phyloP scores from a whole-genome alignment of 2,797 vertebrate genomes.

The Rhabdophis nuchalis region DNA sequence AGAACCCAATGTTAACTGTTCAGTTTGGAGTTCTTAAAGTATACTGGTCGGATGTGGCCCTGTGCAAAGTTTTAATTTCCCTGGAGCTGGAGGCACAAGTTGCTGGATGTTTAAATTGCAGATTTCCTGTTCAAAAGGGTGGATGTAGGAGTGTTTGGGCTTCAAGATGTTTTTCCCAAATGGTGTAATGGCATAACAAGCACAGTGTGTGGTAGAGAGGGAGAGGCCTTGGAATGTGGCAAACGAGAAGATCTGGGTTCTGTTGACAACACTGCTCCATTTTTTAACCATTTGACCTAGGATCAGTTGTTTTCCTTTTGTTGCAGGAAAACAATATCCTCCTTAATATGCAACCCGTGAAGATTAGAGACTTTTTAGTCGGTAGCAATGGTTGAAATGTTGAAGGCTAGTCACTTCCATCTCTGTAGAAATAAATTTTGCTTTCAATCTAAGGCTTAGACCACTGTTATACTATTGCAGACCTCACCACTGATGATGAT shows the following conservation, averaged over 20 bases:
- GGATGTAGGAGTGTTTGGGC: not conserved
- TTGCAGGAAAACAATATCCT: not conserved
- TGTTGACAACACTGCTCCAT: conserved; percentile 5
- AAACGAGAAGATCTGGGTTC: conserved; percentile 1
- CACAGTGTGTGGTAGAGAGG: not conserved
- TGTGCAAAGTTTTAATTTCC: not conserved
- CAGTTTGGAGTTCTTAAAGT: not conserved
- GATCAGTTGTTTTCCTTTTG: not conserved
- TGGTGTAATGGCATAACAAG: not conserved
- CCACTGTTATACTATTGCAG: not conserved
- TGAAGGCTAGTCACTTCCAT: not conserved
- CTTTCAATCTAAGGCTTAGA: not conserved
- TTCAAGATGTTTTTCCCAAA: conserved; percentile 8
- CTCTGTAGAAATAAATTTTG: not conserved
- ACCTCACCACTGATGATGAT: not conserved
- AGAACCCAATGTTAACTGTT: not conserved
- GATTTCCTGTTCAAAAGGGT: conserved; percentile 5
- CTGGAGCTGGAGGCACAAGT: not conserved
- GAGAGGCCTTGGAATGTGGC: conserved; percentile 15
- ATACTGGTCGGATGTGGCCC: not conserved
- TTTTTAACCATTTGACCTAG: conserved; percentile 3
- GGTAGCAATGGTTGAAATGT: not conserved
- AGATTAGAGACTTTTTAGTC: not conserved
- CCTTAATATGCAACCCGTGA: not conserved
- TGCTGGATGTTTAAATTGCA: not conserved